These are phyloP conservation scores for Herpetotheres cachinnans DNA, from an alignment of 2,113 vertebrate species.

Conservation along the genomic window DNA sequence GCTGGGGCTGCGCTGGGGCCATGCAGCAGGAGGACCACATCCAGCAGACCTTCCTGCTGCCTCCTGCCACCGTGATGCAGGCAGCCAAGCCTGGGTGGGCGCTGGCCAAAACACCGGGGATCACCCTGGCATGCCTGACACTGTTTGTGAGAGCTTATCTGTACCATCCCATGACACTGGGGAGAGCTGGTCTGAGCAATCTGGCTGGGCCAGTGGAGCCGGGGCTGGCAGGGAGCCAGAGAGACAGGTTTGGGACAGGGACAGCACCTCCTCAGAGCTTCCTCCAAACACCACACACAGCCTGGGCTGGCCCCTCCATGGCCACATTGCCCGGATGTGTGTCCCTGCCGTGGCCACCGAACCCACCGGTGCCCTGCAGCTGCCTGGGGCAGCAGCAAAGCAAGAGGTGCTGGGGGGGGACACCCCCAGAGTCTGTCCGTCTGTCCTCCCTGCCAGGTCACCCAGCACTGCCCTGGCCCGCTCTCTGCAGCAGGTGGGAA, in stretches of 20 bases:
- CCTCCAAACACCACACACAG: fast-evolving
- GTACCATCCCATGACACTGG: no score
- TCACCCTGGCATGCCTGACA: not conserved
- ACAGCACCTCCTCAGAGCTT: not conserved
- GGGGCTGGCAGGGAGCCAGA: not conserved
- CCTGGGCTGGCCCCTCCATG: fast-evolving
- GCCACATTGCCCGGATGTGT: fast-evolving
- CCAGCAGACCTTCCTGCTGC: not conserved
- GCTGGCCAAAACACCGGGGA: fast-evolving
- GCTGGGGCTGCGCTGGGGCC: not conserved
- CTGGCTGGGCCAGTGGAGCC: not conserved
- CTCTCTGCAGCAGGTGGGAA: not conserved
- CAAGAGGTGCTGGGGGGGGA: no score
- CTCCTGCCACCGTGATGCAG: fast-evolving
- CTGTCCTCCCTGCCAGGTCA: fast-evolving
- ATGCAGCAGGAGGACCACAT: fast-evolving
- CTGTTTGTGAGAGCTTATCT: no score
- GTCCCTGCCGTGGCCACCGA: fast-evolving
- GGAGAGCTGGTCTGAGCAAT: not conserved
- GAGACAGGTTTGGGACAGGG: not conserved
- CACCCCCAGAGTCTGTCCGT: not conserved
- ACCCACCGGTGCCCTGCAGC: fast-evolving
- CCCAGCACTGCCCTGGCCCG: not conserved
- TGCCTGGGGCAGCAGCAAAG: not conserved
- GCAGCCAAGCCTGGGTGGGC: not conserved